Evolutionary conservation across 2,113 vertebrate genomes (phyloP), one percentile per base, ranked within the genome.

Genomic region (Oplegnathus fasciatus): DNA sequence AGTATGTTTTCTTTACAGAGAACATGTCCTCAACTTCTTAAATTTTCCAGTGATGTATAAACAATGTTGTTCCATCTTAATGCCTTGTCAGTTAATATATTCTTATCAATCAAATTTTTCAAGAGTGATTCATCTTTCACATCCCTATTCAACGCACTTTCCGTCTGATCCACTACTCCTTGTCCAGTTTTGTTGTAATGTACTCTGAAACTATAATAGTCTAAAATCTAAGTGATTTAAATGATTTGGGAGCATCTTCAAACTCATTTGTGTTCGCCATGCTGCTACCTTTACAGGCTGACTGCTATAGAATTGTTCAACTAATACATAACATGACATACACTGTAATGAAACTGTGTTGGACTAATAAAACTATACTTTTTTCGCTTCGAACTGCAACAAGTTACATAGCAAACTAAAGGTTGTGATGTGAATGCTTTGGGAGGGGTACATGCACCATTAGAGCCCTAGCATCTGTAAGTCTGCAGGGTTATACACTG

Each of bases 71-170:
- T 34, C 30, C 24, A 76, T 52, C 24, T 37, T 14, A 71, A 64
- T 40, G 20, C 22, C 10, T 18, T 17, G 7, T 48, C 1, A 9
- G 26, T 32, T 64, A 14, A 52, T 5, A 37, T 24, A 48, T 22
- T 61, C 7, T 11, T n/a, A 60, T 50, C 4, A 20, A 32, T 44
- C 20, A 44, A 4, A n/a, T 15, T 15, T 3, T 48, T 48, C 46
- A 48, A 17, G 46, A 17, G 37, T 54, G 28, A 70, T 46, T 20
- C 22, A 4, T 55, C n/a, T 6, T 28, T 0, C 4, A 28, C 1
- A 34, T 61, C 18, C 20, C 32, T 50, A 15, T 48, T 46, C 1
- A 1, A 20, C 0, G 7, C 7, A 11, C 8, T 5, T 32, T 55
- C 17, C 11, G 22, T 52, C 13, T 65, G 24, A 66, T 54, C 24